phyloP scores from a whole-genome alignment of 2,797 vertebrate genomes.

The Steatocranus sp. region DNA sequence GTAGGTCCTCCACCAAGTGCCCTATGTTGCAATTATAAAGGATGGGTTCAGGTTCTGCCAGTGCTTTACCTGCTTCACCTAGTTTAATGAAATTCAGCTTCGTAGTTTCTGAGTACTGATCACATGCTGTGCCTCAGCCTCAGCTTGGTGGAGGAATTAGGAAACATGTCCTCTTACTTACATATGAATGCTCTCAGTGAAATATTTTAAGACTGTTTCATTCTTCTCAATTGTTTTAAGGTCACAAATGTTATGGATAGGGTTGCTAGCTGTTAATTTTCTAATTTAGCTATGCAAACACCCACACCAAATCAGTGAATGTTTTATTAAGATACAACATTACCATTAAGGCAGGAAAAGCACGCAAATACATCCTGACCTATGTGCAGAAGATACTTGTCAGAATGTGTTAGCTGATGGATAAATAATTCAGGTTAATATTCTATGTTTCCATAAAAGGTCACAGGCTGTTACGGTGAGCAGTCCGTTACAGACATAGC shows the following conservation, averaged over 20 bases:
- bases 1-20: neutral
- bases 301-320: neutral
- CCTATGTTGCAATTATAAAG: neutral
- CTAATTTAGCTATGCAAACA: neutral
- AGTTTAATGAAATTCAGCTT: neutral
- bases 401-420: conserved; percentile 63
- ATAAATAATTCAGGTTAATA: conserved; percentile 76
- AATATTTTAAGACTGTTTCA: neutral
- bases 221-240: neutral
- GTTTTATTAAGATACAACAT: conserved; percentile 8
- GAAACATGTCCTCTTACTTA: neutral
- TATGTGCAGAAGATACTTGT: conserved; percentile 62
- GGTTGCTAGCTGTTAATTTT: neutral
- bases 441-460: conserved; percentile 41
- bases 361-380: conserved; percentile 50
- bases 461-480: conserved; percentile 62
- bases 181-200: neutral
- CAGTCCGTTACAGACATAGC: conserved; percentile 19
- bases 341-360: conserved; percentile 35
- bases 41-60: neutral
- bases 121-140: neutral
- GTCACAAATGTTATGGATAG: neutral
- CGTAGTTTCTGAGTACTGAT: neutral
- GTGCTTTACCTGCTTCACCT: neutral
- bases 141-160: neutral